Percentiles rank a stretch among this genome's conserved stretches.
Conservation (phyloP, 2,888 invertebrate species). For the Drosophila nigritarsus region DNA sequence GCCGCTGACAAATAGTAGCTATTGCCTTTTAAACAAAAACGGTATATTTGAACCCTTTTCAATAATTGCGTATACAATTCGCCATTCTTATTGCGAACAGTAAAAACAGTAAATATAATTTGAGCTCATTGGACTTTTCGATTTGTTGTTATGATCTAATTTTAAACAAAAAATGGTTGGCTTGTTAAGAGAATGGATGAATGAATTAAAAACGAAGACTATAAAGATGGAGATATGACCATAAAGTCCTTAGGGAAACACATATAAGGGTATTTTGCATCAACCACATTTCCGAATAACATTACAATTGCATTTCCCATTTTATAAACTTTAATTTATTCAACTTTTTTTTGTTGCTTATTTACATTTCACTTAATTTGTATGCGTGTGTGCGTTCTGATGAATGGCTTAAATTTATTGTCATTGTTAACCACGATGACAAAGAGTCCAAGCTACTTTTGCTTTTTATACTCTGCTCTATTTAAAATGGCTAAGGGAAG, state of each 20-base stretch:
- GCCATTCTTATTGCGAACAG: not conserved
- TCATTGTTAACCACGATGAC: slow-evolving; percentile 1
- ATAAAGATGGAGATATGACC: no score
- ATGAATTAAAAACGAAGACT: no score
- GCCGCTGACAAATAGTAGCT: not conserved
- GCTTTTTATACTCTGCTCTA: not conserved
- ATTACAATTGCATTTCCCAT: not conserved
- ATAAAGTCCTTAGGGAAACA: no score
- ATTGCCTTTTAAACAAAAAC: not conserved
- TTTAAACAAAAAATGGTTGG: not conserved
- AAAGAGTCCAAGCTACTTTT: slow-evolving; percentile 24
- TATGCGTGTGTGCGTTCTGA: slow-evolving; percentile 6
- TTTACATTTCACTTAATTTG: slow-evolving; percentile 19
- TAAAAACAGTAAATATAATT: not conserved
- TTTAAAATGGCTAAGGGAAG: not conserved
- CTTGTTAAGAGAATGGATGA: no score
- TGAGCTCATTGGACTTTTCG: not conserved
- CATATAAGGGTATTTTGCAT: no score
- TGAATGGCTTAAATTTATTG: slow-evolving; percentile 63
- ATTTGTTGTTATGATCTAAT: not conserved
- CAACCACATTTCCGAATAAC: no score
- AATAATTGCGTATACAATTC: not conserved
- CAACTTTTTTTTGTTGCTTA: slow-evolving; percentile 27
- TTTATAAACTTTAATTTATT: slow-evolving; percentile 46
- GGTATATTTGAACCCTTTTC: not conserved